A percentile compares a stretch with the other conserved stretches of the same genome.
Evolutionary conservation across 2,113 vertebrate species (phyloP).

Genomic region (Periophthalmus modestus): DNA sequence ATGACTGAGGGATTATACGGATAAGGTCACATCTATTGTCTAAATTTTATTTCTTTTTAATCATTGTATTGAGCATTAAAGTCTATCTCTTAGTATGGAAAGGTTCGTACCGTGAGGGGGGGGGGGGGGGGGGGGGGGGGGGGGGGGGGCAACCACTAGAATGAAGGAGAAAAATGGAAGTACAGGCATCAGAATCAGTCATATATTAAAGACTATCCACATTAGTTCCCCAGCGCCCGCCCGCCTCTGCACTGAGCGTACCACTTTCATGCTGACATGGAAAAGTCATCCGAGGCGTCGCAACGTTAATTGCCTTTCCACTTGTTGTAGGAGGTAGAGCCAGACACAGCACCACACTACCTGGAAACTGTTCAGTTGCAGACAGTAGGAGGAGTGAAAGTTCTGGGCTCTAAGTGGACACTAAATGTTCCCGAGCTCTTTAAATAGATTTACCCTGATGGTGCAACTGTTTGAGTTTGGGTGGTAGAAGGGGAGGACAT

Average conservation of each 20-base stretch:
- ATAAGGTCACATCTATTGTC: too few relatives aligned
- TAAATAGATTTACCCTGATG: not conserved
- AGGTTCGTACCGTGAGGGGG: too few relatives aligned
- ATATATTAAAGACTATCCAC: not conserved
- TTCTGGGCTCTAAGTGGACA: not conserved
- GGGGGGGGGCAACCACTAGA: too few relatives aligned
- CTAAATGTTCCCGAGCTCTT: not conserved
- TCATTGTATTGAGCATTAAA: too few relatives aligned
- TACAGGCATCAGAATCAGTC: not conserved
- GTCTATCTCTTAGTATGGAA: too few relatives aligned
- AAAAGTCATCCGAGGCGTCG: not conserved
- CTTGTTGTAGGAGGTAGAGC: not conserved
- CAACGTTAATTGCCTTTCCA: constrained; percentile 1
- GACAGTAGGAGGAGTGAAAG: not conserved
- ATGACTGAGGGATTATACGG: too few relatives aligned
- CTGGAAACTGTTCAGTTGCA: not conserved
- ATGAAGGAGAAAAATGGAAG: not conserved
- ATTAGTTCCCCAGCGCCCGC: not conserved
- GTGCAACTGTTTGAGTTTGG: too few relatives aligned
- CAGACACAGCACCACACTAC: not conserved
- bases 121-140: too few relatives aligned
- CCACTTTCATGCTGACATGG: not conserved
- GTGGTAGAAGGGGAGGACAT: too few relatives aligned
- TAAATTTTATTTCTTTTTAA: too few relatives aligned
- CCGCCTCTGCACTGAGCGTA: not conserved